Conservation (phyloP, 2,888 invertebrate species). For the Brenthis hecate region DNA sequence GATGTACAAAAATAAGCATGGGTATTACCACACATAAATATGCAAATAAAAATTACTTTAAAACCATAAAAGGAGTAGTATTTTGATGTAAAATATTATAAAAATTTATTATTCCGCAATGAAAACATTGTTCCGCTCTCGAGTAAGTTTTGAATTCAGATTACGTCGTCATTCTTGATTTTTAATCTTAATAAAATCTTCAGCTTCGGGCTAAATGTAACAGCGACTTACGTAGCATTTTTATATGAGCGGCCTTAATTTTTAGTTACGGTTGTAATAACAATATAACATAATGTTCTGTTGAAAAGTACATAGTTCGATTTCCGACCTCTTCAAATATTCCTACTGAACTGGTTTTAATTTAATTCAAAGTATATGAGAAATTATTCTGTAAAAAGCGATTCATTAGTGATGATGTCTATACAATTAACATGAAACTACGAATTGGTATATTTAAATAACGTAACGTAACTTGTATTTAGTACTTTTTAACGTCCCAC, state of each 20-base stretch:
- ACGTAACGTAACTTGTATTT: too few species aligned
- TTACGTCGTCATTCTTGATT: constrained; percentile 21
- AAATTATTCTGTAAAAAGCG: too few species aligned
- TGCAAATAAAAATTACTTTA: not conserved
- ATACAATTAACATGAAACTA: too few species aligned
- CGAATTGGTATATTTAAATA: too few species aligned
- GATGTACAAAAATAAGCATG: too few species aligned
- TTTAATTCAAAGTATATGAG: too few species aligned
- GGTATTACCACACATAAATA: not conserved
- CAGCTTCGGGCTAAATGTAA: constrained; percentile 21
- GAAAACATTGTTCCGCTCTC: constrained; percentile 19
- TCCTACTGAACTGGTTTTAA: too few species aligned
- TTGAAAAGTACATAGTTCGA: not conserved
- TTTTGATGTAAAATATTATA: constrained; percentile 19
- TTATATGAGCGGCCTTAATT: constrained; percentile 8
- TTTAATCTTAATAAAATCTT: constrained; percentile 34
- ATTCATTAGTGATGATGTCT: too few species aligned
- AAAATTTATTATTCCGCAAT: constrained; percentile 22
- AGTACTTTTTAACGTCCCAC: too few species aligned
- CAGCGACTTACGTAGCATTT: constrained; percentile 6
- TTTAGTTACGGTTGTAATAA: not conserved
- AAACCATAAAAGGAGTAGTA: constrained; percentile 4
- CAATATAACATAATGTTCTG: not conserved
- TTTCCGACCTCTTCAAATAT: not conserved
- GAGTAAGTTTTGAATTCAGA: constrained; percentile 25